Conservation (phyloP, 2,113 vertebrate genomes). For the Xiphophorus maculatus region DNA sequence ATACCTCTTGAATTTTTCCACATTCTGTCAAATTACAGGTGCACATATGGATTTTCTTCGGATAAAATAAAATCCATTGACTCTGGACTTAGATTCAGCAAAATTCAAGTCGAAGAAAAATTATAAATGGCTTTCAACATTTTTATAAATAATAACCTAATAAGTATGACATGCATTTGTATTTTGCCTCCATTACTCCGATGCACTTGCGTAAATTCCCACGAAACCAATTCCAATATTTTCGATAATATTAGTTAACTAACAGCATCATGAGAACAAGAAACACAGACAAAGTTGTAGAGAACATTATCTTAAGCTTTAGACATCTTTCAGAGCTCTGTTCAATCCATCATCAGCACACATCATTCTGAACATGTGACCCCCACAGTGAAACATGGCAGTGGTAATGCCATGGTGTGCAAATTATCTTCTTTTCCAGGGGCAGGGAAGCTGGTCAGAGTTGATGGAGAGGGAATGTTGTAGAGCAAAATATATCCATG, state of each 20-base stretch:
- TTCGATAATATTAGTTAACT: no score
- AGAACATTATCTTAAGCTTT: neutral
- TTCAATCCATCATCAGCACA: neutral
- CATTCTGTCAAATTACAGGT: neutral
- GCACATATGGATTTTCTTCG: neutral
- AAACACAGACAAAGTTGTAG: no score
- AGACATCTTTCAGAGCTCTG: no score
- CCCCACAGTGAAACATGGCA: neutral
- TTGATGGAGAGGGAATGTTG: no score
- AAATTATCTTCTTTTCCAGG: neutral
- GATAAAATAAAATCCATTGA: no score
- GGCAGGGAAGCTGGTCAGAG: neutral
- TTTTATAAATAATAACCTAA: neutral
- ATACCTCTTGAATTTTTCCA: neutral
- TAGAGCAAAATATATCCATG: no score
- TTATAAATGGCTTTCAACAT: neutral
- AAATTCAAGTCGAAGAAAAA: neutral
- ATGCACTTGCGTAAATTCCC: neutral
- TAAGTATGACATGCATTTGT: neutral
- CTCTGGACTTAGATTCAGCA: no score
- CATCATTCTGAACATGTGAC: neutral
- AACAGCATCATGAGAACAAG: no score
- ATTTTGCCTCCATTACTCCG: neutral
- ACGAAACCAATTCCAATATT: neutral
- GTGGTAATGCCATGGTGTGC: neutral